Evolutionary conservation across 53 echinoderm and acorn worm genomes (phyloP).

Genomic region (Hippasteria phrygiana): DNA sequence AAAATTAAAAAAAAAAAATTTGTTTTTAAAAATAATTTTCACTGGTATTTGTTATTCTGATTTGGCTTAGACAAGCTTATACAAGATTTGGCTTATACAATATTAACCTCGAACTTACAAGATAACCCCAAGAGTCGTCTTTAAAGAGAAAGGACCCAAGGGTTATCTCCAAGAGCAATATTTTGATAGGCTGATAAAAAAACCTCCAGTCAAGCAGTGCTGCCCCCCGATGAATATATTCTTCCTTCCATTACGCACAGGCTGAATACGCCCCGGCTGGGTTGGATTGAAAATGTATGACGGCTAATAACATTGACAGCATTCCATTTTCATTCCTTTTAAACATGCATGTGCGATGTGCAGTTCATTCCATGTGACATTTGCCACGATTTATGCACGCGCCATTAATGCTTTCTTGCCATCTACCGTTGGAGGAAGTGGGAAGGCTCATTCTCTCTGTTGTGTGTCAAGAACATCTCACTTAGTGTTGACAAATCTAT

Average conservation of each 20-base stretch:
- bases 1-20: too few relatives aligned
- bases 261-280: too few relatives aligned
- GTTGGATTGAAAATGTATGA: neutral
- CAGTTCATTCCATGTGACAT: neutral
- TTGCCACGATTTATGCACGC: neutral
- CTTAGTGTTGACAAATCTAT: slow-evolving; percentile 4
- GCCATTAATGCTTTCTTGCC: neutral
- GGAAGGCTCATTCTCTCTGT: neutral
- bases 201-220: neutral
- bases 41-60: too few relatives aligned
- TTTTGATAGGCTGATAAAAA: neutral
- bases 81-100: neutral
- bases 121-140: neutral
- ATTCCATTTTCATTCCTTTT: neutral
- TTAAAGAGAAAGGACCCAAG: neutral
- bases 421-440: neutral
- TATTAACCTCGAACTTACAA: neutral
- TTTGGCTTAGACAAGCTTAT: too few relatives aligned
- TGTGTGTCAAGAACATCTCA: slow-evolving; percentile 5
- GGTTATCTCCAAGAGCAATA: neutral
- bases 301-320: neutral
- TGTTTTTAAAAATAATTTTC: too few relatives aligned
- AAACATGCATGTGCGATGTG: neutral
- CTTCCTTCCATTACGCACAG: neutral
- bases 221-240: neutral